Conservation (phyloP, 2,888 invertebrate genomes). For the Eretmocerus hayati region DNA sequence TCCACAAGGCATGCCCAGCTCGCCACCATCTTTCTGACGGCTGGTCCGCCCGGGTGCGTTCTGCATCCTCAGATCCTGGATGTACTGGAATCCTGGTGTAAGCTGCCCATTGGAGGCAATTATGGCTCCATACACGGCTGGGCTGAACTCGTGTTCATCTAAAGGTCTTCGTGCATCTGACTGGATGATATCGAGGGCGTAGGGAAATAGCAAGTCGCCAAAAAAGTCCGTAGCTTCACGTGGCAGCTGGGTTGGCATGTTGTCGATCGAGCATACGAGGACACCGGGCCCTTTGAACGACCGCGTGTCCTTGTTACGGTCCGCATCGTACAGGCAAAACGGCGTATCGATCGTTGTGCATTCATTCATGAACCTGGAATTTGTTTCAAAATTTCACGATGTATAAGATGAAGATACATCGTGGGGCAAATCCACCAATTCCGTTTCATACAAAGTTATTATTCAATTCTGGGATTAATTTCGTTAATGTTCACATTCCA, state of each 20-base stretch:
- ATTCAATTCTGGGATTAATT: no score
- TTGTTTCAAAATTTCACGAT: no score
- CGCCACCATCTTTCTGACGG: slow-evolving; percentile 62
- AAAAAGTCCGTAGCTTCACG: slow-evolving; percentile 97
- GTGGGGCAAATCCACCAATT: no score
- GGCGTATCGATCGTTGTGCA: slow-evolving; percentile 99
- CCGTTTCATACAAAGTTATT: no score
- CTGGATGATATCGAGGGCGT: slow-evolving; percentile 77
- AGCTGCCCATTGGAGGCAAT: slow-evolving; percentile 92
- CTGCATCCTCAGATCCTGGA: slow-evolving; percentile 73
- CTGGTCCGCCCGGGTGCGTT: slow-evolving; percentile 60
- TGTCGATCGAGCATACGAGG: slow-evolving; percentile 98
- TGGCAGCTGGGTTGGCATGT: slow-evolving; percentile 99
- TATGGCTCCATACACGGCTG: slow-evolving; percentile 74
- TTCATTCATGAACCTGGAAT: slow-evolving; percentile 86
- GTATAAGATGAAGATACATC: no score
- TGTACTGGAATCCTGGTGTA: slow-evolving; percentile 91
- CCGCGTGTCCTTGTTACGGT: slow-evolving; percentile 93
- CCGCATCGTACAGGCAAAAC: slow-evolving; percentile 98
- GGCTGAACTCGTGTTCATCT: slow-evolving; percentile 68
- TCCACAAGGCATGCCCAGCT: no score
- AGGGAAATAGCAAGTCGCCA: slow-evolving; percentile 86
- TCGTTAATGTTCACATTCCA: no score
- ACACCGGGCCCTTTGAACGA: slow-evolving; percentile 96
- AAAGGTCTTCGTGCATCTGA: slow-evolving; percentile 76